A percentile compares a stretch with the other conserved stretches of the same genome.
Conservation (phyloP, 2,797 vertebrate species). For the Notolabrus celidotus region DNA sequence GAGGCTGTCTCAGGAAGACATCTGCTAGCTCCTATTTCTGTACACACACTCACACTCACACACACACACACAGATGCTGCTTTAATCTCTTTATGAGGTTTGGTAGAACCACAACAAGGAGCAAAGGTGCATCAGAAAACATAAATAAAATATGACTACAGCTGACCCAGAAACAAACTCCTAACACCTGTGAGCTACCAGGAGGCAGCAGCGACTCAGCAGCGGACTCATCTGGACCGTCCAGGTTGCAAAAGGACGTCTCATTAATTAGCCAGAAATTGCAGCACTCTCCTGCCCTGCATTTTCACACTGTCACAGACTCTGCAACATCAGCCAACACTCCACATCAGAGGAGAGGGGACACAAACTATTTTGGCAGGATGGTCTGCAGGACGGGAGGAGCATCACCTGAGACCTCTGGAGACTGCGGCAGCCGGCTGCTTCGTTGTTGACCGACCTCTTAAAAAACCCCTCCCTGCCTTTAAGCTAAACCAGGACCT, state of each 20-base stretch:
- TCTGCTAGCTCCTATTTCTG: slow-evolving; percentile 6
- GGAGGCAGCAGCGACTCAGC: no score
- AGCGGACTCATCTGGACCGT: not conserved
- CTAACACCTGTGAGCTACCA: not conserved
- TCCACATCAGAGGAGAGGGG: slow-evolving; percentile 9
- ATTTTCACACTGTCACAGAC: no score
- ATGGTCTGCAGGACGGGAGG: slow-evolving; percentile 38
- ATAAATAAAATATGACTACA: not conserved
- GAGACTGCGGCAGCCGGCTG: slow-evolving; percentile 46
- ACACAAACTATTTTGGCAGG: slow-evolving; percentile 45
- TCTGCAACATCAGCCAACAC: slow-evolving; percentile 20
- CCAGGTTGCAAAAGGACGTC: slow-evolving; percentile 15
- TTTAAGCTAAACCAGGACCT: not conserved
- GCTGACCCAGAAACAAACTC: not conserved
- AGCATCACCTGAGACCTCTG: slow-evolving; percentile 51
- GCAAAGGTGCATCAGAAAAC: not conserved
- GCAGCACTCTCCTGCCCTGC: not conserved
- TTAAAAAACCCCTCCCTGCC: slow-evolving; percentile 27
- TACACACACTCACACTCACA: slow-evolving; percentile 3
- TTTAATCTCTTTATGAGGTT: slow-evolving; percentile 9
- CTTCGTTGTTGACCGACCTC: slow-evolving; percentile 40
- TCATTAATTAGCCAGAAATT: slow-evolving; percentile 8
- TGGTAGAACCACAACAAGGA: not conserved
- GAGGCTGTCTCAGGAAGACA: not conserved
- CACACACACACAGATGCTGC: not conserved